Percentiles rank a stretch among this genome's conserved stretches.
These are phyloP conservation scores for Madoqua kirkii DNA, from an alignment of 2,113 vertebrate genomes.

Conservation along the genomic window DNA sequence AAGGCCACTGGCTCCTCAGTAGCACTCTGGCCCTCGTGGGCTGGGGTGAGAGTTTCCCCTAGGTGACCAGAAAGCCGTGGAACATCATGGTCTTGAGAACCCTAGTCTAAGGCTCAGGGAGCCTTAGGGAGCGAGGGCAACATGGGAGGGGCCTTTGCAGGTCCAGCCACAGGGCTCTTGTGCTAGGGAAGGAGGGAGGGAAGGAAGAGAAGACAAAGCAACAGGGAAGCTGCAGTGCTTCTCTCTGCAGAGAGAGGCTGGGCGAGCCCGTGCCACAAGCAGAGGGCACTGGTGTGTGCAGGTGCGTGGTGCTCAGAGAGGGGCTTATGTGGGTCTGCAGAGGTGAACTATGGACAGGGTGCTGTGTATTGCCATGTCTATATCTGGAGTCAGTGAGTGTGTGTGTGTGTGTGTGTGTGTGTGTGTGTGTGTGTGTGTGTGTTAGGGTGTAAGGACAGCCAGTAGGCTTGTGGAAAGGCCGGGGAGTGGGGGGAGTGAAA, in stretches of 20 bases:
- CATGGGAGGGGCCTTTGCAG: neutral
- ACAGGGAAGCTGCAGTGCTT: neutral
- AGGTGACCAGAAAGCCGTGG: neutral
- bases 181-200: neutral
- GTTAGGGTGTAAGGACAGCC: neutral
- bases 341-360: neutral
- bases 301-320: neutral
- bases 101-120: neutral
- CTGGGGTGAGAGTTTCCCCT: neutral
- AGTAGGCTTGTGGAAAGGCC: neutral
- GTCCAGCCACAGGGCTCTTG: neutral
- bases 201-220: neutral
- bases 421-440: neutral
- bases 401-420: too few relatives aligned
- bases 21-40: neutral
- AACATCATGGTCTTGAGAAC: neutral
- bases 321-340: neutral
- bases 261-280: accelerated
- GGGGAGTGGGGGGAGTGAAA: accelerated
- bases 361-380: neutral
- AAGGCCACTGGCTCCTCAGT: neutral
- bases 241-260: neutral
- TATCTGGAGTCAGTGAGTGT: neutral
- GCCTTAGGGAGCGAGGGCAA: neutral
- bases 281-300: too few relatives aligned